A percentile compares a stretch with the other conserved stretches of the same genome.
Conservation (phyloP, 2,113 vertebrate species). For the Tetrax tetrax region DNA sequence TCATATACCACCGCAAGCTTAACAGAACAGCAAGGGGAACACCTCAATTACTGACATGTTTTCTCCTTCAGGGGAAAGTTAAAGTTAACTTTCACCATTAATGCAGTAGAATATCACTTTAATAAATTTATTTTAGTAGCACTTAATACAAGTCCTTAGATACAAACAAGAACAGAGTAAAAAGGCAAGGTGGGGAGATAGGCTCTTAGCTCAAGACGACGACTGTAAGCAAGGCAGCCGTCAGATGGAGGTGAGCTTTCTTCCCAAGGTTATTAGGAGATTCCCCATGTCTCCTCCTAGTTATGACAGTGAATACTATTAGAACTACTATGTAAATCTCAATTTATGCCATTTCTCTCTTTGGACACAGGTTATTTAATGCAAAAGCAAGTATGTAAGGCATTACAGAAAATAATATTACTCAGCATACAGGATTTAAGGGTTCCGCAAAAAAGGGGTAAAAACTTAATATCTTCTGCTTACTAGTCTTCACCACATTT, state of each 20-base stretch:
- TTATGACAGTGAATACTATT: not conserved
- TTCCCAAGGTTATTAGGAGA: not conserved
- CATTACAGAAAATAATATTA: not conserved
- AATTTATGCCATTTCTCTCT: not conserved
- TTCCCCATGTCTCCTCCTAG: not conserved
- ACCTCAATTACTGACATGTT: slow-evolving; percentile 3
- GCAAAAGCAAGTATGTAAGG: not conserved
- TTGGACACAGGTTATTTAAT: fast-evolving
- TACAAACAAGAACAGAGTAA: not conserved
- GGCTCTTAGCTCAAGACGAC: not conserved
- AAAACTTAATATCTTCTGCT: not conserved
- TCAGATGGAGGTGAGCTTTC: not conserved
- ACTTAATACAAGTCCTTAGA: slow-evolving; percentile 5
- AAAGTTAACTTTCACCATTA: slow-evolving; percentile 47
- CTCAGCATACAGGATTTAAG: not conserved
- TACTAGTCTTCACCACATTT: not conserved
- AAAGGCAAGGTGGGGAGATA: not conserved
- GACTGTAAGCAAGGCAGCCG: not conserved
- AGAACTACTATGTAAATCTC: not conserved
- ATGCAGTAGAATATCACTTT: not conserved
- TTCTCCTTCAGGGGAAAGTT: slow-evolving; percentile 34
- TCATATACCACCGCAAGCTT: not conserved
- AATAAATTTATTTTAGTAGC: slow-evolving; percentile 34
- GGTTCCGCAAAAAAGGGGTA: not conserved
- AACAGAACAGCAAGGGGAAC: not conserved